Evolutionary conservation across 2,888 invertebrate species (phyloP).

Genomic region (Steinernema hermaphroditum): DNA sequence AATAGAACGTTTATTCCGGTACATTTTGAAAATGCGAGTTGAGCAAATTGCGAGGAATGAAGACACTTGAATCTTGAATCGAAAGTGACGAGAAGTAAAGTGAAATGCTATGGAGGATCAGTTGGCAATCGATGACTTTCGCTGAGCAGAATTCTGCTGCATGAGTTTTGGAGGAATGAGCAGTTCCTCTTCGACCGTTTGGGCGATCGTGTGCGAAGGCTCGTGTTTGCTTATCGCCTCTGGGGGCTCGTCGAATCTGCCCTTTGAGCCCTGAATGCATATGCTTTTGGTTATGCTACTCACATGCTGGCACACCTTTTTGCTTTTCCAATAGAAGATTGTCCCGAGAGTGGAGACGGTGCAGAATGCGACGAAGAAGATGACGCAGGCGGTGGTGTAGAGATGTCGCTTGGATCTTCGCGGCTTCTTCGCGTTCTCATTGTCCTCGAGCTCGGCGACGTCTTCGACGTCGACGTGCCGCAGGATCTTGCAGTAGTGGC

Average conservation of each 20-base stretch:
- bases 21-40: not conserved
- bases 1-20: not conserved
- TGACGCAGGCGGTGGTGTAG: no score
- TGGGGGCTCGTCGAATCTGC: constrained; percentile 36
- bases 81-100: not conserved
- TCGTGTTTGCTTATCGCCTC: constrained; percentile 12
- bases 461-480: constrained; percentile 48
- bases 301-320: constrained; percentile 37
- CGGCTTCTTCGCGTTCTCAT: no score
- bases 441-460: no score
- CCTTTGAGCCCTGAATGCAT: constrained; percentile 4
- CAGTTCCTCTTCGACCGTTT: constrained; percentile 4
- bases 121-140: not conserved
- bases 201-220: constrained; percentile 15
- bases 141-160: constrained; percentile 1
- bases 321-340: constrained; percentile 55
- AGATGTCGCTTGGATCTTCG: no score
- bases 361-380: constrained; percentile 42
- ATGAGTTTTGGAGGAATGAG: constrained; percentile 2
- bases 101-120: constrained; percentile 13
- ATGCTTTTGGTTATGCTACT: not conserved
- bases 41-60: constrained; percentile 23
- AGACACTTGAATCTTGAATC: not conserved
- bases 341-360: constrained; percentile 52
- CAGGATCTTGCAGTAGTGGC: constrained; percentile 50